Base-by-base conservation (phyloP, 1,140 invertebrate species). In the Phenacoccus solenopsis region DNA sequence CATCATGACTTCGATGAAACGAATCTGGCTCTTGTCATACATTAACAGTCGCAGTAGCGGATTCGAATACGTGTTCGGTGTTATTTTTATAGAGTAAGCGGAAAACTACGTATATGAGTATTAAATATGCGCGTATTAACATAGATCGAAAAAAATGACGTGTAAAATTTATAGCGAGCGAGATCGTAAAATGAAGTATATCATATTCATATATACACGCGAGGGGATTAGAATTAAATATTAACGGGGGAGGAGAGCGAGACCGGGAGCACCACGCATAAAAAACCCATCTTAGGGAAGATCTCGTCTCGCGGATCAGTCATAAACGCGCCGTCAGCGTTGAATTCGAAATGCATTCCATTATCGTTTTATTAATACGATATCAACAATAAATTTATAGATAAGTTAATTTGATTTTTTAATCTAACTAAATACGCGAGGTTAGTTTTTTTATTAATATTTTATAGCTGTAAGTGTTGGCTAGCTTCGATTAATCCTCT, bases 371-470 rank as follows among this genome's bases (percentile, higher is more conserved):
- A 64, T 64, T 64, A 22, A 25, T 22, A 16, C 59, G 59, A 64
- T 64, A 64, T 64, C 59, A 27, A 64, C 59, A 64, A 64, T 64
- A 64, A 64, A 64, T 64, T 64, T 10, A 64, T 22, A 64, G 59
- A 64, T 64, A 64, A 25, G 59, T 64, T 64, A 64, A 64, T 64
- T 64, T 64, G 20, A 64, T 64, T 64, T 64, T 64, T 16, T 25
- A 64, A 64, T 64, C 59, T 64, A 64, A 24, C 59, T 64, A 25
- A 64, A 64, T 64, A 64, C 21, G 59, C 16, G n/a, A n/a, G n/a
- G n/a, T n/a, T n/a, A n/a, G n/a, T n/a, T 64, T 16, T 49, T 64
- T 64, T 64, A 64, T 64, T 64, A 64, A 64, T 20, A 64, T 64
- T 64, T 64, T 64, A 64, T 25, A 64, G 59, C 25, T 3, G 12